Evolutionary conservation across 2,888 invertebrate genomes (phyloP).

Genomic region (Ophonus ardosiacus): DNA sequence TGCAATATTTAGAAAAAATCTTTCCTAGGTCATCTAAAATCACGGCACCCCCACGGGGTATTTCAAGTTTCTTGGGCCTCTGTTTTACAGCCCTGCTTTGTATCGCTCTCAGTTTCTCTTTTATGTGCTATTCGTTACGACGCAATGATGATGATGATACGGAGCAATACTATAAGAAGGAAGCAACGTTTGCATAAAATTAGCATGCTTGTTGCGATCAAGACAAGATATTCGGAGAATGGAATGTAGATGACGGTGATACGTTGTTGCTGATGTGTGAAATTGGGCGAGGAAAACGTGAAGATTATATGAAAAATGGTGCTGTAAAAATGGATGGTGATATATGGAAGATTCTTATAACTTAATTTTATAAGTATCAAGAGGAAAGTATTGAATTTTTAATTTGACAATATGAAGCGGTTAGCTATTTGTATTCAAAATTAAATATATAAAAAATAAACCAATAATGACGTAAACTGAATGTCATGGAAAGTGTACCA

Average conservation of each 20-base stretch:
- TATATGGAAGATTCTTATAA: not conserved
- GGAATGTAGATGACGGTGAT: conserved; percentile 10
- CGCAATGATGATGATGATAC: conserved; percentile 45
- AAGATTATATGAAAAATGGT: not conserved
- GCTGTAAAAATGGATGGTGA: not conserved
- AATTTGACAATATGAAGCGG: not conserved
- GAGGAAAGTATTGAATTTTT: not conserved
- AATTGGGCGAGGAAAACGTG: not conserved
- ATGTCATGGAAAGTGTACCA: too few relatives aligned
- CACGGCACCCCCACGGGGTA: conserved; percentile 10
- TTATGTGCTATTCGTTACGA: conserved; percentile 26
- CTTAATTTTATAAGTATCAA: not conserved
- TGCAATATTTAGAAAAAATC: not conserved
- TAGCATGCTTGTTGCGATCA: conserved; percentile 39
- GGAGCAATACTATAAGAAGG: not conserved
- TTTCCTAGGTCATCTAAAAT: conserved; percentile 1
- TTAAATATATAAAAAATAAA: too few relatives aligned
- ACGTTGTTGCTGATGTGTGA: conserved; percentile 26
- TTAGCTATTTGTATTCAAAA: too few relatives aligned
- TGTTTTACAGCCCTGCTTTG: not conserved
- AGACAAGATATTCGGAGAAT: conserved; percentile 14
- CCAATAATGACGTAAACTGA: too few relatives aligned
- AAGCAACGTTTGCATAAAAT: conserved; percentile 36
- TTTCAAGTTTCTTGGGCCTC: conserved; percentile 2
- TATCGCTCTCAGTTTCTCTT: not conserved